These are phyloP conservation scores for Steatornis caripensis DNA, from an alignment of 2,113 vertebrate genomes.

Conservation along the genomic window DNA sequence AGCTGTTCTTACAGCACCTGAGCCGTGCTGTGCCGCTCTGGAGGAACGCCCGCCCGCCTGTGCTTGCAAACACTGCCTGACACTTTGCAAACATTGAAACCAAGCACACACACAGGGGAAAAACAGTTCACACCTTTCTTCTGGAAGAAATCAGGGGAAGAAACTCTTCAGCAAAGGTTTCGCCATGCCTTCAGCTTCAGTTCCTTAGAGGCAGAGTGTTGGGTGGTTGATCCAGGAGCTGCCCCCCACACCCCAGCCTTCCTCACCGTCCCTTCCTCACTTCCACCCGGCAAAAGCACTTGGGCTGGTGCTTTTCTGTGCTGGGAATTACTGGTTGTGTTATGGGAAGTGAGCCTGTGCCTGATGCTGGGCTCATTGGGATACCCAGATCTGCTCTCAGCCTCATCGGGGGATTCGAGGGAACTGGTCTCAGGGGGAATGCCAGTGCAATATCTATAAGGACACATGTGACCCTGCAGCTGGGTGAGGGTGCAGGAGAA, in stretches of 20 bases:
- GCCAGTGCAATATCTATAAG: rapidly evolving
- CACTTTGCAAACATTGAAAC: not conserved
- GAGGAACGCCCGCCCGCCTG: not conserved
- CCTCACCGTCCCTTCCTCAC: not conserved
- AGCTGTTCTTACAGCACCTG: not conserved
- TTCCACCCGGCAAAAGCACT: not conserved
- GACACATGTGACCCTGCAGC: not conserved
- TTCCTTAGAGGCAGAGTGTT: not conserved
- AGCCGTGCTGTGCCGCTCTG: rapidly evolving
- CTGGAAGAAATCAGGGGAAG: not conserved
- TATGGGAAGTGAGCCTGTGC: not conserved
- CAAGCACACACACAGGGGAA: not conserved
- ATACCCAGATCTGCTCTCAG: rapidly evolving
- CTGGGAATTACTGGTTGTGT: not conserved
- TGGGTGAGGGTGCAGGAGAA: not conserved
- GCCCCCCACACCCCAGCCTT: not conserved
- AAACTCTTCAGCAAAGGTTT: not conserved
- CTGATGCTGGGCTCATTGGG: rapidly evolving
- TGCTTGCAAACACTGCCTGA: not conserved
- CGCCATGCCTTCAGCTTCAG: not conserved
- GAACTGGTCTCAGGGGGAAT: not conserved
- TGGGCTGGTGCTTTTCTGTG: not conserved
- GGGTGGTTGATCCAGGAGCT: not conserved
- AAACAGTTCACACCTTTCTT: not conserved
- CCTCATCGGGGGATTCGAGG: not conserved